Evolutionary conservation across 2,113 vertebrate species (phyloP).

Genomic region (Cyprinodon variegatus): DNA sequence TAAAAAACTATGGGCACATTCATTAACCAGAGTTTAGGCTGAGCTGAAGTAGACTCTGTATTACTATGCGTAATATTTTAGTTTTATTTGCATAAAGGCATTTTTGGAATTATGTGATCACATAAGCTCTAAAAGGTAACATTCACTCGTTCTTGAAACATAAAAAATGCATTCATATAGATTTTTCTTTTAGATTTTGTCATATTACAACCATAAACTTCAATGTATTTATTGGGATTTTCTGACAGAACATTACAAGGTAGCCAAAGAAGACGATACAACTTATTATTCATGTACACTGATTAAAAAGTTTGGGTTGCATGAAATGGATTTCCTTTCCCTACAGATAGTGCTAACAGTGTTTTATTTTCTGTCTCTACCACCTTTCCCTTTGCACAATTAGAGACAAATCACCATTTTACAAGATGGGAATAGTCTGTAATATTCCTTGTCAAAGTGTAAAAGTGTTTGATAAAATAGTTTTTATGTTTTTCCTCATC

Average conservation of each 20-base stretch:
- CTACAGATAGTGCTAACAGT: background rate
- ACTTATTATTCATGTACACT: background rate
- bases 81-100: constrained; percentile 16
- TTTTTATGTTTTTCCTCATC: background rate
- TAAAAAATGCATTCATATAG: background rate
- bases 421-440: background rate
- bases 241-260: background rate
- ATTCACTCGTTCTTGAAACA: constrained; percentile 37
- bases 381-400: no score
- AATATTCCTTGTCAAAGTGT: background rate
- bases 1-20: constrained; percentile 42
- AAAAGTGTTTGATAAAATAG: background rate
- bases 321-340: background rate
- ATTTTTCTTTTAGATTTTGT: background rate
- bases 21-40: constrained; percentile 29
- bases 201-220: background rate
- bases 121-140: constrained; percentile 49
- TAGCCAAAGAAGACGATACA: background rate
- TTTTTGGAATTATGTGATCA: constrained; percentile 46
- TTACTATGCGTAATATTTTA: constrained; percentile 28
- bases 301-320: background rate
- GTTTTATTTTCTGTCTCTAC: background rate
- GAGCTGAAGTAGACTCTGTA: constrained; percentile 40
- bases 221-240: background rate
- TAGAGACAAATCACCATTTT: background rate